A percentile compares a stretch with the other conserved stretches of the same genome.
phyloP scores from a whole-genome alignment of 1,140 invertebrate species.

The Ectropis grisescens region DNA sequence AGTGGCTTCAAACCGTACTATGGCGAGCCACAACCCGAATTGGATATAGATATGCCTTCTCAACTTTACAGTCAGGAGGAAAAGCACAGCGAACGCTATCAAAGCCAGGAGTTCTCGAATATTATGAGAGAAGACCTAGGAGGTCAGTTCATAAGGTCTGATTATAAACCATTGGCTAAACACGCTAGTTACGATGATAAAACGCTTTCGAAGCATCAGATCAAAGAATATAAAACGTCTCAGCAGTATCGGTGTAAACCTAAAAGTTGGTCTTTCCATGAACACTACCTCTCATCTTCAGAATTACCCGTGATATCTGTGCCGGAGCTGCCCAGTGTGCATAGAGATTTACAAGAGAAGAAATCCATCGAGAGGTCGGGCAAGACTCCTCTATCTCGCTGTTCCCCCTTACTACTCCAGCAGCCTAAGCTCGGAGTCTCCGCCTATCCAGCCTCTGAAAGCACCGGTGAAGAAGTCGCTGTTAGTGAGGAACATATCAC shows the following conservation, averaged over 20 bases:
- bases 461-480: constrained; percentile 71
- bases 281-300: constrained; percentile 69
- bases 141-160: constrained; percentile 48
- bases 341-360: constrained; percentile 61
- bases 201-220: constrained; percentile 73
- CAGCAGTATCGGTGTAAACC: constrained; percentile 70
- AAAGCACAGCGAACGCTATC: constrained; percentile 73
- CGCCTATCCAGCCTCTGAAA: constrained; percentile 73
- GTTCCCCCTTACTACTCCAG: constrained; percentile 79
- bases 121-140: constrained; percentile 50
- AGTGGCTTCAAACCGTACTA: constrained; percentile 58
- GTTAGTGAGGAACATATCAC: constrained; percentile 57
- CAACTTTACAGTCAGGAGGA: constrained; percentile 73
- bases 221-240: constrained; percentile 73
- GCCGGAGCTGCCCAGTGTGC: constrained; percentile 49
- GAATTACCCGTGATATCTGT: constrained; percentile 57
- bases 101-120: constrained; percentile 74
- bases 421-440: constrained; percentile 77
- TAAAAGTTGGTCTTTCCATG: constrained; percentile 74
- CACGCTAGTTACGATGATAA: constrained; percentile 74
- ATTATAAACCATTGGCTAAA: constrained; percentile 72
- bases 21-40: constrained; percentile 50
- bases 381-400: constrained; percentile 72
- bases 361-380: constrained; percentile 46
- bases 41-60: constrained; percentile 62